These are phyloP conservation scores for Amphipoea lucens DNA, from an alignment of 2,888 invertebrate genomes.

Conservation along the genomic window DNA sequence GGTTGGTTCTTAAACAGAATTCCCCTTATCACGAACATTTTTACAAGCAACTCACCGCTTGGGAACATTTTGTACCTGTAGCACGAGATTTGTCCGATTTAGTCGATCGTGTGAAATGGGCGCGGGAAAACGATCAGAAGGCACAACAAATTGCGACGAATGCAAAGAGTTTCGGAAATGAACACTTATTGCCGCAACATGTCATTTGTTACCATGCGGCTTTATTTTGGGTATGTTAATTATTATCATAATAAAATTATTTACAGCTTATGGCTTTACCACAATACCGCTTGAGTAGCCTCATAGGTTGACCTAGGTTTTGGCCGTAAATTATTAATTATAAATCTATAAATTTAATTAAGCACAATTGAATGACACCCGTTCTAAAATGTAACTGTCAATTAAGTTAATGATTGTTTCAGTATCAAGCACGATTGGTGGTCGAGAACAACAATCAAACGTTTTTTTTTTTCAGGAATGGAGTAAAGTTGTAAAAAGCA, in stretches of 20 bases:
- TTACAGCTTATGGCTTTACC: not conserved
- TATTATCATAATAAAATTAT: not conserved
- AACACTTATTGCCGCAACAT: constrained; percentile 95
- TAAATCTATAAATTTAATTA: not conserved
- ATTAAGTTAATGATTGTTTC: not conserved
- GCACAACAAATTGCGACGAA: constrained; percentile 92
- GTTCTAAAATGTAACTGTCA: not conserved
- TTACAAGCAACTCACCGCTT: constrained; percentile 93
- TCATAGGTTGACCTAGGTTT: not conserved
- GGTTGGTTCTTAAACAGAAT: constrained; percentile 97
- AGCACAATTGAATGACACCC: not conserved
- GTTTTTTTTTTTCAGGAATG: constrained; percentile 91
- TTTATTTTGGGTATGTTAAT: constrained; percentile 75
- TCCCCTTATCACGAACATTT: constrained; percentile 99
- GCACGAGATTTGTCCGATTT: constrained; percentile 95
- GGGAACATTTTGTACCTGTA: constrained; percentile 96
- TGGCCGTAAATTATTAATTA: too few species aligned
- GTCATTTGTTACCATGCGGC: constrained; percentile 96
- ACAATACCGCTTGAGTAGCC: not conserved
- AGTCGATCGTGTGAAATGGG: constrained; percentile 94
- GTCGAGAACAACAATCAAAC: not conserved
- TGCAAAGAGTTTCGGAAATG: constrained; percentile 93
- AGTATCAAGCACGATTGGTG: not conserved
- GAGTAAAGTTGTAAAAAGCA: constrained; percentile 91
- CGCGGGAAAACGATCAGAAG: constrained; percentile 92